A percentile compares a stretch with the other conserved stretches of the same genome.
These are phyloP conservation scores for Syngnathus scovelli DNA, from an alignment of 2,113 vertebrate species.

Conservation along the genomic window DNA sequence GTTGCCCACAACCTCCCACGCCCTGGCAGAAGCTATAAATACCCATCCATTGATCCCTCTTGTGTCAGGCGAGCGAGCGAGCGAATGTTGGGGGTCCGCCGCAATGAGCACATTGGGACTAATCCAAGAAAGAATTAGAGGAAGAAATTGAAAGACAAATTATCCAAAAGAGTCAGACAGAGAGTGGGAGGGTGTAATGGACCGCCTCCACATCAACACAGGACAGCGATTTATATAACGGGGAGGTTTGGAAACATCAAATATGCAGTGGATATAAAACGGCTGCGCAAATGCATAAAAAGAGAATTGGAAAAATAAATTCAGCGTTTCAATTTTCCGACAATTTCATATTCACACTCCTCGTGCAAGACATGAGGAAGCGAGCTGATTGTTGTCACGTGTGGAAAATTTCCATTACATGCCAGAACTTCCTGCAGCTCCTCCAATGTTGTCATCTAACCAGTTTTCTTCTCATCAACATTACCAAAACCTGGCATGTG, in stretches of 20 bases:
- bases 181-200: constrained; percentile 2
- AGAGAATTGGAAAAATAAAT: too few species aligned
- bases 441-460: too few species aligned
- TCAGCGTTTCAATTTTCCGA: too few species aligned
- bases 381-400: too few species aligned
- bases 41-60: constrained; percentile 54
- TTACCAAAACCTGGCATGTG: too few species aligned
- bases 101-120: not conserved
- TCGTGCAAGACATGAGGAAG: too few species aligned
- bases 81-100: not conserved
- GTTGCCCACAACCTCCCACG: constrained; percentile 37
- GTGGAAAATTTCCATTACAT: too few species aligned
- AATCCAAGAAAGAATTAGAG: constrained; percentile 15
- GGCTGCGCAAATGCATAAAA: too few species aligned
- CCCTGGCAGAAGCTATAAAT: constrained; percentile 55
- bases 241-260: not conserved
- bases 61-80: constrained; percentile 14
- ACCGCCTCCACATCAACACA: constrained; percentile 8
- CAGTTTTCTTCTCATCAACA: too few species aligned
- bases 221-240: not conserved
- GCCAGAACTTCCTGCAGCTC: too few species aligned
- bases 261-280: too few species aligned
- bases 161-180: constrained; percentile 8
- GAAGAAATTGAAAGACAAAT: constrained; percentile 5
- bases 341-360: too few species aligned